Evolutionary conservation across 2,113 vertebrate species (phyloP).

Genomic region (Protobothrops flavoviridis): DNA sequence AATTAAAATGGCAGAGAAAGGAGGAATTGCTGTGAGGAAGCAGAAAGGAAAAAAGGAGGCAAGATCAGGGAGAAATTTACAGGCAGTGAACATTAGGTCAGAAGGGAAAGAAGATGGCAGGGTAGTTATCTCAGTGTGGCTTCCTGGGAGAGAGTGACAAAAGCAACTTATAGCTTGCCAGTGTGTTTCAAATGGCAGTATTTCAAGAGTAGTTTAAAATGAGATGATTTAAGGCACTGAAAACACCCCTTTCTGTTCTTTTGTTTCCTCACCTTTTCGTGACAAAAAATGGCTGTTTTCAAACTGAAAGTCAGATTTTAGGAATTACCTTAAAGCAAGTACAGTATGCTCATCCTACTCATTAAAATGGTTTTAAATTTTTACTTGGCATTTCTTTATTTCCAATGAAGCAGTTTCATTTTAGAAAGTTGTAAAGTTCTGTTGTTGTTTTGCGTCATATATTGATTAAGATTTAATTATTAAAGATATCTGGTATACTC

Average conservation of each 20-base stretch:
- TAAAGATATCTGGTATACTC: too few relatives aligned
- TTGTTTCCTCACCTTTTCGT: not conserved
- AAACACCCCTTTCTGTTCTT: not conserved
- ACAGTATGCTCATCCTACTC: not conserved
- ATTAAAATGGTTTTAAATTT: not conserved
- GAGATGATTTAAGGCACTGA: not conserved
- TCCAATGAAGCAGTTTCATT: not conserved
- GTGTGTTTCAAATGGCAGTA: not conserved
- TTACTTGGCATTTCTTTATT: not conserved
- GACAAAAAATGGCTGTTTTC: not conserved
- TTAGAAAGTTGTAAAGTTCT: not conserved
- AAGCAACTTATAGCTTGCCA: not conserved
- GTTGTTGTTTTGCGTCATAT: not conserved
- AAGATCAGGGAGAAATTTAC: not conserved
- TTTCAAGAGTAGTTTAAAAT: not conserved
- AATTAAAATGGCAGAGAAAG: not conserved
- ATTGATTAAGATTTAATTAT: not conserved
- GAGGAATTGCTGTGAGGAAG: not conserved
- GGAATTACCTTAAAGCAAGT: not conserved
- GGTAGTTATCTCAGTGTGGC: not conserved
- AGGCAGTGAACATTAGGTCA: not conserved
- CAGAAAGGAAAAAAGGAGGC: not conserved
- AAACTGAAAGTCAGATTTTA: not conserved
- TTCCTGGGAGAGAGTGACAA: not conserved
- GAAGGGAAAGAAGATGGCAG: not conserved